Evolutionary conservation across 2,113 vertebrate genomes (phyloP).

Genomic region (Lynx canadensis): DNA sequence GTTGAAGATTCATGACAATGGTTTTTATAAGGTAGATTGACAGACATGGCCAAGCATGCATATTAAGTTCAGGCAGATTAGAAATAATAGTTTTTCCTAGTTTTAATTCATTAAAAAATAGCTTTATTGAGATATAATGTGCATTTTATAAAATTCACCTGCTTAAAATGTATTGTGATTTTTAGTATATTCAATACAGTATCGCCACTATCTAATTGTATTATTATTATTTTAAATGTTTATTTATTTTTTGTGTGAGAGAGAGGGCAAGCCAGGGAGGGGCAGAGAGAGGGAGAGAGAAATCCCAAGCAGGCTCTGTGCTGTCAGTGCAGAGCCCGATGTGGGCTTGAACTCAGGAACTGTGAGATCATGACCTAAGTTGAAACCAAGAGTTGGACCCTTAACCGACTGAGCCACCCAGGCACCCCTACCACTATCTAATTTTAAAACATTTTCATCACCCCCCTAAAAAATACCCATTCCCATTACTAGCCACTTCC

Average conservation of each 20-base stretch:
- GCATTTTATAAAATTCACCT: neutral
- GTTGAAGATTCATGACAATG: neutral
- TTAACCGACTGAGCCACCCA: too few species aligned
- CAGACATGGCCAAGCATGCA: neutral
- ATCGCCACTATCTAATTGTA: neutral
- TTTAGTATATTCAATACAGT: neutral
- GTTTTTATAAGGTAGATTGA: neutral
- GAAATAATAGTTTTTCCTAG: conserved; percentile 31
- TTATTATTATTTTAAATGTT: too few species aligned
- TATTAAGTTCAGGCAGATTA: neutral
- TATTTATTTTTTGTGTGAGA: too few species aligned
- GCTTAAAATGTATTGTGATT: neutral
- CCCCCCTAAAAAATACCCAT: too few species aligned
- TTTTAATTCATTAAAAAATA: conserved; percentile 33
- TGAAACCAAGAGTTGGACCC: too few species aligned
- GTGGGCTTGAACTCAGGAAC: too few species aligned
- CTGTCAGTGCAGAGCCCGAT: too few species aligned
- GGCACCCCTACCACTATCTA: neutral
- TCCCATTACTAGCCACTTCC: neutral
- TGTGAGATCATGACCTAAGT: too few species aligned
- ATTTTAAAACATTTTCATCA: conserved; percentile 1
- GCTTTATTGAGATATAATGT: neutral
- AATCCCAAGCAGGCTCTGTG: too few species aligned
- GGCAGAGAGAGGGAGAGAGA: too few species aligned
- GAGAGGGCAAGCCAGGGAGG: too few species aligned